Conservation (phyloP, 2,797 vertebrate species). For the Alfaro cultratus region DNA sequence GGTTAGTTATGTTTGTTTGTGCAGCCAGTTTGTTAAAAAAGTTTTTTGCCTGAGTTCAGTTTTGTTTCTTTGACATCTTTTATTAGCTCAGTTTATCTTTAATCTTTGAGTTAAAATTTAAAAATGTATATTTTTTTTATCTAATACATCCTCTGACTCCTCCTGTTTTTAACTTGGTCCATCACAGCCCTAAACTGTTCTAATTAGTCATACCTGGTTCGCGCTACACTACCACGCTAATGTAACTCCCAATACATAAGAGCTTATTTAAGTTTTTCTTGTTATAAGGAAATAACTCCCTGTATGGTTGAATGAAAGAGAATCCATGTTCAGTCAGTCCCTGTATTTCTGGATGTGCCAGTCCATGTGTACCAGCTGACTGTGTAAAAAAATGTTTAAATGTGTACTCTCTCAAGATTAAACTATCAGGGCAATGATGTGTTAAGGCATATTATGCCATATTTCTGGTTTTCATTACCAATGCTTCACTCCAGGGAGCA, state of each 20-base stretch:
- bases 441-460: neutral
- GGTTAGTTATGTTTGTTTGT: too few species aligned
- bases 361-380: neutral
- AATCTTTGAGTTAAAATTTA: too few species aligned
- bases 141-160: too few species aligned
- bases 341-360: neutral
- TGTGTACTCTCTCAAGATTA: neutral
- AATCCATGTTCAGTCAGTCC: neutral
- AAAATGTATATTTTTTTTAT: too few species aligned
- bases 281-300: neutral
- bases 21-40: too few species aligned
- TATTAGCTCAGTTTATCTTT: too few species aligned
- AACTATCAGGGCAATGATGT: neutral
- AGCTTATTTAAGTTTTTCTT: neutral
- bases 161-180: too few species aligned
- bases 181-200: too few species aligned
- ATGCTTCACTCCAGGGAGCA: conserved; percentile 2
- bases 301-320: neutral
- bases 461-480: neutral
- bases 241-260: neutral
- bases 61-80: too few species aligned
- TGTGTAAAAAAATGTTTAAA: neutral
- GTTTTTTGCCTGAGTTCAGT: too few species aligned
- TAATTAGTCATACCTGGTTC: too few species aligned
- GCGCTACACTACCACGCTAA: neutral